These are phyloP conservation scores for Thinocorus orbignyianus DNA, from an alignment of 2,113 vertebrate species.

Conservation along the genomic window DNA sequence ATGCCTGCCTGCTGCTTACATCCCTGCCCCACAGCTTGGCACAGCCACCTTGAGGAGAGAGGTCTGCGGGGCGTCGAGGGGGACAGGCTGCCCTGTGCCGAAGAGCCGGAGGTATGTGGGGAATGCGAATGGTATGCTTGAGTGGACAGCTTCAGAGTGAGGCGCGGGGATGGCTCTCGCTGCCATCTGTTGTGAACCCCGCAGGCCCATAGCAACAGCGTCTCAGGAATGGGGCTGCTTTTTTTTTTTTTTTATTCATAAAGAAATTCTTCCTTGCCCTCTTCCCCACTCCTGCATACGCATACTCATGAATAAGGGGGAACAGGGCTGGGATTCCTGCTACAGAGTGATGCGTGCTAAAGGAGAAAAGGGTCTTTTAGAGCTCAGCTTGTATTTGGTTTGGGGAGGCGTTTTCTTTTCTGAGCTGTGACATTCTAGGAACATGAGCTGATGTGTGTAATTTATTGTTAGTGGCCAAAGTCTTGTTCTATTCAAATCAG, in stretches of 20 bases:
- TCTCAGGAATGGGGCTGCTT: constrained; percentile 71
- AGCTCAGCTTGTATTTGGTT: constrained; percentile 39
- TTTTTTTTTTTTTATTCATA: constrained; percentile 28
- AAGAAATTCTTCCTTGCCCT: constrained; percentile 65
- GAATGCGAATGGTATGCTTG: constrained; percentile 83
- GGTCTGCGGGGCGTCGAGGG: not conserved
- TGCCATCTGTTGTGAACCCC: constrained; percentile 76
- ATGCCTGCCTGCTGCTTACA: not conserved
- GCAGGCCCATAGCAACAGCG: constrained; percentile 79
- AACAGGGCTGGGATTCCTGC: constrained; percentile 52
- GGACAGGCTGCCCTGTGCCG: not conserved
- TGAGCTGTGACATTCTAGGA: not conserved
- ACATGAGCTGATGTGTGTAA: not conserved
- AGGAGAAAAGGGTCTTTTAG: constrained; percentile 28
- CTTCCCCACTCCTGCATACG: not conserved
- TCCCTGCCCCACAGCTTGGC: not conserved
- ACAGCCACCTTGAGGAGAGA: not conserved
- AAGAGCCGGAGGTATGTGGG: constrained; percentile 70
- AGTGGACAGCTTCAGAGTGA: constrained; percentile 77
- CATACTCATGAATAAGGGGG: constrained; percentile 56
- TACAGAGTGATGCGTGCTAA: constrained; percentile 3
- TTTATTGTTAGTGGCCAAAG: not conserved
- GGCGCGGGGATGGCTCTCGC: constrained; percentile 47
- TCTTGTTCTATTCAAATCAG: not conserved
- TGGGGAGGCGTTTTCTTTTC: not conserved